phyloP scores from a whole-genome alignment of 2,888 invertebrate species.

The Nineta flava region DNA sequence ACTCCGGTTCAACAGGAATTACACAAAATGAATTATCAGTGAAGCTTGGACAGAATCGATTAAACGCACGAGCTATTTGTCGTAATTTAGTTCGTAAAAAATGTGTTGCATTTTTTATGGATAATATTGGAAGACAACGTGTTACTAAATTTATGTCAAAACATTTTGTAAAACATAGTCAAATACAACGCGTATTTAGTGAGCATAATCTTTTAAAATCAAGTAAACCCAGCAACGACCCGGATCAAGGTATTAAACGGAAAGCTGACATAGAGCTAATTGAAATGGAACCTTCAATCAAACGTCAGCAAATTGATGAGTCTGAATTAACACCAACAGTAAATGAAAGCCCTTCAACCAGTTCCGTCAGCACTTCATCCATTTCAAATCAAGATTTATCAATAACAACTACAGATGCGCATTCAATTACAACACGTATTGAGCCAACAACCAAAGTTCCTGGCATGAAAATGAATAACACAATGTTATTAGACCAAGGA shows the following conservation, averaged over 20 bases:
- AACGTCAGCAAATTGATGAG: background rate
- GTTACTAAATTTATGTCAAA: conserved; percentile 20
- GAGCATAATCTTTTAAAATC: background rate
- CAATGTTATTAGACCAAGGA: background rate
- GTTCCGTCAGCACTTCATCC: no score
- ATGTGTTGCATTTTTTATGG: conserved; percentile 32
- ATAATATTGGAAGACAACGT: conserved; percentile 38
- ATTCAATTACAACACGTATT: background rate
- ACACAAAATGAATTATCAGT: conserved; percentile 28
- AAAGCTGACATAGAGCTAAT: no score
- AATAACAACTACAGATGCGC: background rate
- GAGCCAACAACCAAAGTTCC: background rate
- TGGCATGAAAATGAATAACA: background rate
- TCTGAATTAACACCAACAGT: background rate
- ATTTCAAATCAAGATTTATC: background rate
- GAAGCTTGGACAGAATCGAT: conserved; percentile 27
- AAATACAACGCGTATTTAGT: background rate
- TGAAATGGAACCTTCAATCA: background rate
- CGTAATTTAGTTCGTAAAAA: conserved; percentile 28
- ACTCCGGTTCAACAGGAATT: conserved; percentile 33
- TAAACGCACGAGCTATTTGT: conserved; percentile 28
- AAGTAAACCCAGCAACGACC: background rate
- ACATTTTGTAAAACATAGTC: background rate
- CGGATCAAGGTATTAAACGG: no score
- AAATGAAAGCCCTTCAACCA: no score